Evolutionary conservation across 1,140 invertebrate genomes (phyloP), one percentile per base, ranked within the genome.

Genomic region (Catajapyx aquilonaris): DNA sequence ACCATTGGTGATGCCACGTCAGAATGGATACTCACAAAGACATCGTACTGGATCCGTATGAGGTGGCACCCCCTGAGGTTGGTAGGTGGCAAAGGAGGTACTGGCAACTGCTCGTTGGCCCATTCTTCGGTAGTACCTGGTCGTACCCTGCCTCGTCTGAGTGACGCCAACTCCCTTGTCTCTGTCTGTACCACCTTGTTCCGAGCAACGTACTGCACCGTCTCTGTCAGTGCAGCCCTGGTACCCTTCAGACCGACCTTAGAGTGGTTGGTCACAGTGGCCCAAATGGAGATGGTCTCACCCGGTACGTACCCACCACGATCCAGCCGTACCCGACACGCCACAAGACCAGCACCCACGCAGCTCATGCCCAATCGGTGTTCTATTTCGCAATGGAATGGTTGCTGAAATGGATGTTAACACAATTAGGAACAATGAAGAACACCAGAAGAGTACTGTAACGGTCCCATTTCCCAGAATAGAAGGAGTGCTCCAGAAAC

Each of bases 11-110:
- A 7, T 28, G 7, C 7, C 13, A 7, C 7, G 23, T 28, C 13
- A 13, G 7, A 13, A 9, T 9, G 7, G 7, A 37, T 46, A 77
- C 81, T 81, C 61, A 93, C 86, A 59, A 83, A 86, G 33, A 96
- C 80, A 55, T 90, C 83, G 55, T 96, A 96, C 46, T 87, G 73
- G 42, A 95, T 84, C 52, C 81, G 75, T 47, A 96, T 94, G 40
- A 96, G 69, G 56, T 88, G 81, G 54, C 88, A 95, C 25, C 87
- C 88, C 42, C 86, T 65, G n/a, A 95, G 62, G 64, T 91, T 88
- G 16, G 88, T 94, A 9, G 91, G 91, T 32, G 88, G 88, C 43
- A 95, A 59, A 15, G 90, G 85, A 39, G 90, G 88, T 38, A 95
- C 83, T 53, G 87, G 86, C 34, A 94, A 69, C 53, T 85, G 75